Evolutionary conservation across 2,888 invertebrate genomes (phyloP).

Genomic region (Strigamia crassipes): DNA sequence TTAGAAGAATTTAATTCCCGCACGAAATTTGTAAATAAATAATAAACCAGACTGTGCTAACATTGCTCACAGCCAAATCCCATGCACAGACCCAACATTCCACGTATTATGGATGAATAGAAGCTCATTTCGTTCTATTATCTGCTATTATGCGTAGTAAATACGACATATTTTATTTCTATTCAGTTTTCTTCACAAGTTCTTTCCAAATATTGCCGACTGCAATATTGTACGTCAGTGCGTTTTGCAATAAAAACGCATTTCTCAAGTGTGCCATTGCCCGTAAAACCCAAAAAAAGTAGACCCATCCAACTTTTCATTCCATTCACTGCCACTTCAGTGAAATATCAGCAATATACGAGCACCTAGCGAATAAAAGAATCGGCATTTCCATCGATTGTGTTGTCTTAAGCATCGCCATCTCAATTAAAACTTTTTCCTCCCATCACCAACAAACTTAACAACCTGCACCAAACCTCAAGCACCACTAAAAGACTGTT

Average conservation of each 20-base stretch:
- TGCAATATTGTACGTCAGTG: neutral
- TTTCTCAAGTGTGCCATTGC: neutral
- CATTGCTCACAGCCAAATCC: too few species aligned
- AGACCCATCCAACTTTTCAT: neutral
- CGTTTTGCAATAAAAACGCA: neutral
- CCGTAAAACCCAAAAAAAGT: neutral
- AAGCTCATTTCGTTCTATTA: too few species aligned
- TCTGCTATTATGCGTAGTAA: neutral
- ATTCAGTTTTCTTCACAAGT: neutral
- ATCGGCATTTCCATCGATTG: neutral
- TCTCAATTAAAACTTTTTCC: constrained; percentile 8
- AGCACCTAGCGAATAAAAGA: neutral
- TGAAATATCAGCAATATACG: neutral
- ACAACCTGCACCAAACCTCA: neutral
- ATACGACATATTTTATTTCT: neutral
- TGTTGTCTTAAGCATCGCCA: neutral
- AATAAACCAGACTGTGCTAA: too few species aligned
- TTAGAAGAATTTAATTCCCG: too few species aligned
- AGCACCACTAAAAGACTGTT: constrained; percentile 4
- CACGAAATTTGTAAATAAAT: too few species aligned
- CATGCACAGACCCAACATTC: too few species aligned
- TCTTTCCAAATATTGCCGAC: neutral
- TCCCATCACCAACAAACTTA: neutral
- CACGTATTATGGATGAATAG: too few species aligned
- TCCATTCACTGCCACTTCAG: neutral